These are phyloP conservation scores for Palythoa caribaeorum DNA, from an alignment of 92 coral and sea anemone genomes.

Conservation along the genomic window DNA sequence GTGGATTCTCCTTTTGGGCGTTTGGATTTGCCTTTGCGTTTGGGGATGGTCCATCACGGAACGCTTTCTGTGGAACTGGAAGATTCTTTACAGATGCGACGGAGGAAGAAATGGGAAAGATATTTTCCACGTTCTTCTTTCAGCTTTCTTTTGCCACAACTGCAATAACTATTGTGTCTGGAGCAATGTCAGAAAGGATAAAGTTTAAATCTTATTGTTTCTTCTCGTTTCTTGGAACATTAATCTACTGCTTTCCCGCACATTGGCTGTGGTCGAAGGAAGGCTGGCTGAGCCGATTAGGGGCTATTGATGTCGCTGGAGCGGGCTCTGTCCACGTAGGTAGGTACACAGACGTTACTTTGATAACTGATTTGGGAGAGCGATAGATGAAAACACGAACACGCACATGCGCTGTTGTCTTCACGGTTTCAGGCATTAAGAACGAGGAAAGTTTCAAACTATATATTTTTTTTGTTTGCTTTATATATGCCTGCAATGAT, in stretches of 20 bases:
- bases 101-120: slow-evolving; percentile 73
- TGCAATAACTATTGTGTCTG: slow-evolving; percentile 74
- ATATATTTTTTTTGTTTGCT: no score
- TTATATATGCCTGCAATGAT: no score
- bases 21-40: slow-evolving; percentile 80
- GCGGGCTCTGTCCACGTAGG: slow-evolving; percentile 72
- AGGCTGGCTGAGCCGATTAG: slow-evolving; percentile 69
- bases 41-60: slow-evolving; percentile 67
- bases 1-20: slow-evolving; percentile 83
- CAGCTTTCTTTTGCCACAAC: slow-evolving; percentile 76
- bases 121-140: slow-evolving; percentile 70
- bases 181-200: slow-evolving; percentile 73
- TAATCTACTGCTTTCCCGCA: slow-evolving; percentile 71
- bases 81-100: slow-evolving; percentile 76
- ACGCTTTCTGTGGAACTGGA: slow-evolving; percentile 80
- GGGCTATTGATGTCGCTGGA: slow-evolving; percentile 73
- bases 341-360: background rate
- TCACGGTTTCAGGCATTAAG: no score
- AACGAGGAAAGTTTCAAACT: no score
- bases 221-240: slow-evolving; percentile 68
- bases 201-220: slow-evolving; percentile 70
- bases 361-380: background rate
- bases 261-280: slow-evolving; percentile 75
- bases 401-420: no score
- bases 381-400: background rate